Evolutionary conservation across 1,140 invertebrate genomes (phyloP), one percentile per base, ranked within the genome.

Genomic region (Coptotermes formosanus): DNA sequence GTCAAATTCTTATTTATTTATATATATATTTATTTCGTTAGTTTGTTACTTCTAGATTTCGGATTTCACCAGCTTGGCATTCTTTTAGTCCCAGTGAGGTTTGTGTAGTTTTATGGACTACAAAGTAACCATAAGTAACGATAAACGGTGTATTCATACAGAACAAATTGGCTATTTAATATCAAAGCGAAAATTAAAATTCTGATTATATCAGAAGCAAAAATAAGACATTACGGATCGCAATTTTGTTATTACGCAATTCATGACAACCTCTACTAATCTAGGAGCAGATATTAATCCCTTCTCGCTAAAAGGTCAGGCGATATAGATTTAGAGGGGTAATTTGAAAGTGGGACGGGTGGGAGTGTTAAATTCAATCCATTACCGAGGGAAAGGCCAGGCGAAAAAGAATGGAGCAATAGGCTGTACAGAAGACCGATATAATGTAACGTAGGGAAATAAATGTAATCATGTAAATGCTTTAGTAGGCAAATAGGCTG

Each of bases 381-480:
- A 75, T 75, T 75, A 75, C n/a, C 7, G 9, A 30, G 64, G 64
- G 25, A 75, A n/a, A 75, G n/a, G 64, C 8, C 64, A 75, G 25
- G 64, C 64, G 64, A 75, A 25, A 12, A 75, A n/a, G n/a, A 75
- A 30, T n/a, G 64, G n/a, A 30, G 59, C 21, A 21, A 23, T 64
- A 7, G 1, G 59, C 59, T 64, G 59, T 64, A n/a, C 7, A 48
- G 45, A 48, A 48, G 45, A 11, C n/a, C 64, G 64, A 75, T 75
- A 75, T 75, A 75, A 75, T 30, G n/a, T 75, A 75, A 75, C 64
- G 25, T 16, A 12, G 64, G 64, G 25, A n/a, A 75, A 75, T 75
- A 30, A 75, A 75, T 75, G 64, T 75, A 75, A 75, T 75, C 25
- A 75, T 75, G 64, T 30, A 75, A 75, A 75, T 75, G 64, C n/a